Evolutionary conservation across 2,888 invertebrate species (phyloP), one percentile per base, ranked within the genome.

Genomic region (Doris montereyensis): DNA sequence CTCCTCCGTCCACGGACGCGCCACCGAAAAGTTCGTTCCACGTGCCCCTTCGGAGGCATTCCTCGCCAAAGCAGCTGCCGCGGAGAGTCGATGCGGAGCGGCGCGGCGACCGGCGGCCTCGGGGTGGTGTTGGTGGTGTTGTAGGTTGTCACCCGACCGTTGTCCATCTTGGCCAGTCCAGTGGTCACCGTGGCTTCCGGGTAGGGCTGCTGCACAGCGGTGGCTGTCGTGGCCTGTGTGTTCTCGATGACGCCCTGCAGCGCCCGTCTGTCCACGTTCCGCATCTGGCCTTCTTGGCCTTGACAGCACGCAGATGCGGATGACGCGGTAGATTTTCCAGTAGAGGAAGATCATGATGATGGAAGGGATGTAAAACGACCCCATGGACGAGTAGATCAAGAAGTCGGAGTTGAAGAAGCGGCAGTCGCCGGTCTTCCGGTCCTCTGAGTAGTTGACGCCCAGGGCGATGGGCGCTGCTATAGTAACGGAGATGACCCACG

Each of bases 331-430:
- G 93, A 99, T 99, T 93, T 95, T 96, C 93, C 96, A 97, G 92
- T 99, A 99, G 80, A 99, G 95, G 92, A 96, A 96, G 92, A 99
- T 96, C 98, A 99, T 99, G 91, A 98, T 96, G 90, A 98, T 95
- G 91, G 89, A 98, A 97, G 99, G 99, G 89, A 99, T 97, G 93
- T 98, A 99, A 94, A 99, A 99, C 88, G 99, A 99, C 85, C 97
- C 97, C 86, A 99, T 94, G 77, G 99, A 99, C 17, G 98, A 99
- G 93, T 97, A 98, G 90, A 99, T 96, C 91, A 99, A 96, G 92
- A 99, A 99, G 93, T 98, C 97, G 85, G 97, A 96, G 93, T 98
- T 99, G 93, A 98, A 98, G 94, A 99, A 98, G 87, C 96, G 94
- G 93, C 99, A 99, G 58, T 95, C 94, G 91, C 95, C 95, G 83